A percentile compares a stretch with the other conserved stretches of the same genome.
These are phyloP conservation scores for Meteorus sp. DNA, from an alignment of 1,140 invertebrate genomes.

Conservation along the genomic window DNA sequence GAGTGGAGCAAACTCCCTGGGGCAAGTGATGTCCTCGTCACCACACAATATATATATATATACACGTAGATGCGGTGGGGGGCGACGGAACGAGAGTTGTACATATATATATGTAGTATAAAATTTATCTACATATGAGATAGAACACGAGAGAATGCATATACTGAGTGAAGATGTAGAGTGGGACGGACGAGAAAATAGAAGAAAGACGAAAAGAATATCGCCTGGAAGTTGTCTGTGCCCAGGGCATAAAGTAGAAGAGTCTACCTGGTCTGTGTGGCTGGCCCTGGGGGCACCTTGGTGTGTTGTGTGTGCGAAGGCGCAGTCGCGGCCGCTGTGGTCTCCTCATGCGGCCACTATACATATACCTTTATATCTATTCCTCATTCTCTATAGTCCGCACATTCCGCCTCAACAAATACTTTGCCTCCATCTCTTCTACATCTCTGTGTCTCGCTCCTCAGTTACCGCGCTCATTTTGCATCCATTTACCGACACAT, in stretches of 20 bases:
- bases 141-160: background rate
- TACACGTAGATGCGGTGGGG: slow-evolving; percentile 7
- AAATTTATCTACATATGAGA: background rate
- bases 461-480: no score
- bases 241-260: slow-evolving; percentile 3
- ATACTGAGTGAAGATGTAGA: background rate
- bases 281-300: background rate
- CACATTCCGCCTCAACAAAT: no score
- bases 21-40: slow-evolving; percentile 10
- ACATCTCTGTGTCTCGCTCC: no score
- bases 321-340: slow-evolving; percentile 13
- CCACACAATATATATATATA: slow-evolving; percentile 13
- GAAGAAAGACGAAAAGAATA: slow-evolving; percentile 10
- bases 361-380: no score
- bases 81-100: slow-evolving; percentile 5
- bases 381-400: no score
- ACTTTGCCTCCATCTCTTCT: no score
- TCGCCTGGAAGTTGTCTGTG: slow-evolving; percentile 22
- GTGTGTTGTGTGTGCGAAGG: background rate
- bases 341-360: slow-evolving; percentile 8
- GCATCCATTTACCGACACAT: background rate
- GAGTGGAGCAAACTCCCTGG: background rate
- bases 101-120: slow-evolving; percentile 12
- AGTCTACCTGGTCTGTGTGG: slow-evolving; percentile 11
- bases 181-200: background rate